Percentiles rank a stretch among this genome's conserved stretches.
These are phyloP conservation scores for Malaclemys terrapin DNA, from an alignment of 2,113 vertebrate species.

Conservation along the genomic window DNA sequence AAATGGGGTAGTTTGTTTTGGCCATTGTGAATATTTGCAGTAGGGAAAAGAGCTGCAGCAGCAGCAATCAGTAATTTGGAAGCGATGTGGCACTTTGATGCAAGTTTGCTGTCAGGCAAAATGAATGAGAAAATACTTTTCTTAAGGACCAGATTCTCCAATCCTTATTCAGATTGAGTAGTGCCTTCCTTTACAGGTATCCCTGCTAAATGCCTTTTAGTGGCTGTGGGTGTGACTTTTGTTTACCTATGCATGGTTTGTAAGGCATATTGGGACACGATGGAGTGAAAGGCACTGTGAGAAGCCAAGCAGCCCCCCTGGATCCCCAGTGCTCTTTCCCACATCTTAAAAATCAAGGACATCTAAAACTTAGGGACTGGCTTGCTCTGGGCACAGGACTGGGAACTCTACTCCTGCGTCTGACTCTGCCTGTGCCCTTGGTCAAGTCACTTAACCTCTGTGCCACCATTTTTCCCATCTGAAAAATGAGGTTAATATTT, in stretches of 20 bases:
- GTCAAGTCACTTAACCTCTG: not conserved
- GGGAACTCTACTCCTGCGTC: not conserved
- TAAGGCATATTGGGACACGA: not conserved
- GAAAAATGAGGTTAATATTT: not conserved
- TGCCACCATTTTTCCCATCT: not conserved
- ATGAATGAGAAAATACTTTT: not conserved
- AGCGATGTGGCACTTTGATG: not conserved
- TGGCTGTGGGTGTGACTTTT: not conserved
- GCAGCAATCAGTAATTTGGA: too few species aligned
- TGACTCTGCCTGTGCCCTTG: not conserved
- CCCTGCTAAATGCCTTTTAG: not conserved
- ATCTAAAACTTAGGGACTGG: not conserved
- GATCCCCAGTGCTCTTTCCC: not conserved
- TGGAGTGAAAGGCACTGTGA: not conserved
- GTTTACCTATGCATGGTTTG: not conserved
- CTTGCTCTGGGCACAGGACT: not conserved
- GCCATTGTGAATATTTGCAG: conserved; percentile 1
- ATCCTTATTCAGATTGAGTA: not conserved
- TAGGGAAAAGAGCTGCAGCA: not conserved
- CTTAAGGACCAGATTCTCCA: not conserved
- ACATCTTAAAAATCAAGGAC: not conserved
- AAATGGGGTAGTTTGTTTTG: not conserved
- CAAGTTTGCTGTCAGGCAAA: not conserved
- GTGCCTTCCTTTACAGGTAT: not conserved
- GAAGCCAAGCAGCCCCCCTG: not conserved